These are phyloP conservation scores for Dermatemys mawii DNA, from an alignment of 2,113 vertebrate genomes.

Conservation along the genomic window DNA sequence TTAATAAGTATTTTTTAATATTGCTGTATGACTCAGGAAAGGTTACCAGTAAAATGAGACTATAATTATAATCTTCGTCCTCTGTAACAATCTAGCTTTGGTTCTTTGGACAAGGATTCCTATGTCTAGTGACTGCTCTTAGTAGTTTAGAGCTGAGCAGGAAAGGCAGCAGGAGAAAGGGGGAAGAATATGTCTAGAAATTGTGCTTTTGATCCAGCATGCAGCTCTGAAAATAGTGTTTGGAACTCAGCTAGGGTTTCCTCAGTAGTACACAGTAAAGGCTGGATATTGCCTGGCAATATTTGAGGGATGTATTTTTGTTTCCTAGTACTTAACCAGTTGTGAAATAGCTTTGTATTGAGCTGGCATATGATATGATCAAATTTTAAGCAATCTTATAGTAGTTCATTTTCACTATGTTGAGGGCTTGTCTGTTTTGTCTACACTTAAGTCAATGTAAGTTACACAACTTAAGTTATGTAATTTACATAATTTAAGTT, in stretches of 20 bases:
- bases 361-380: background rate
- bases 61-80: background rate
- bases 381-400: background rate
- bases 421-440: background rate
- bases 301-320: background rate
- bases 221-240: background rate
- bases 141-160: background rate
- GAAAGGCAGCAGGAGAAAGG: background rate
- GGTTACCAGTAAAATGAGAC: background rate
- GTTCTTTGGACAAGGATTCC: background rate
- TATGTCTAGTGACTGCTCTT: background rate
- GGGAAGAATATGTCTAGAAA: background rate
- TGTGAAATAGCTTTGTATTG: background rate
- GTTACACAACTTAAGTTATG: too few species aligned
- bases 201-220: background rate
- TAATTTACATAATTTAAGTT: too few species aligned
- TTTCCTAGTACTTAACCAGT: background rate
- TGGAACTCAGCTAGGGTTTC: slow-evolving; percentile 5
- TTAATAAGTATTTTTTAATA: background rate
- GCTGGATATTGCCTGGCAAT: background rate
- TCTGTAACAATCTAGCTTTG: background rate
- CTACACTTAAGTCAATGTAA: too few species aligned
- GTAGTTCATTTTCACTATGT: background rate
- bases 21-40: background rate
- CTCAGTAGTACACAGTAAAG: background rate